Base-by-base conservation (phyloP, 1,140 invertebrate species). In the Lepidostoma basale region DNA sequence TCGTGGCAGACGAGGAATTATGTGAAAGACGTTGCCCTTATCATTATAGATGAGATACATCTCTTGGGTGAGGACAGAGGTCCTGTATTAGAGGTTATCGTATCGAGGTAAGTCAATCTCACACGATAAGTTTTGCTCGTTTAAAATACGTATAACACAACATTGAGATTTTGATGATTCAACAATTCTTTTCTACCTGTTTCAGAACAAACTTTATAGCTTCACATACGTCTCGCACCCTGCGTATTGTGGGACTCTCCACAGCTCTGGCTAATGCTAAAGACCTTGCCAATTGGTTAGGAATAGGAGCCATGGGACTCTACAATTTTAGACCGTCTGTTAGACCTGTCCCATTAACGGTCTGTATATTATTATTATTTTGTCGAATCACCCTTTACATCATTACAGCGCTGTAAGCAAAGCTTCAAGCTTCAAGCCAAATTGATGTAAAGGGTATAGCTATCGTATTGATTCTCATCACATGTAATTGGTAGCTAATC, bases 41-140 rank as follows among this genome's bases (percentile, higher is more conserved):
- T 99, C 64, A 89, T 99, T 20, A 98, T 99, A 74, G 98, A 99
- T 80, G 98, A 99, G 83, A 99, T 99, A 74, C 98, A 99, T 85
- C 81, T 99, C 25, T 83, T 99, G 40, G 98, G 96, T 66, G 90
- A 95, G 79, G 92, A 95, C 76, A 83, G 93, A 70, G 93, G 92
- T 14, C 92, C 92, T 0, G 92, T 95, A 4, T 81, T 95, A 3
- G 92, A 95, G 81, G 92, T 93, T 5, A 93, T 94, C 60, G 89
- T 93, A n/a, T 93, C 92, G 0, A 85, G 90, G 76, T 86, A 75
- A 81, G 75, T 49, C 69, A 9, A 6, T 14, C n/a, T 36, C 6
- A 36, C 6, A 36, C 20, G 12, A 42, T n/a, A n/a, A n/a, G n/a
- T n/a, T n/a, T n/a, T n/a, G n/a, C n/a, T n/a, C n/a, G n/a, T n/a